Evolutionary conservation across 2,113 vertebrate species (phyloP).

Genomic region (Numenius arquata): DNA sequence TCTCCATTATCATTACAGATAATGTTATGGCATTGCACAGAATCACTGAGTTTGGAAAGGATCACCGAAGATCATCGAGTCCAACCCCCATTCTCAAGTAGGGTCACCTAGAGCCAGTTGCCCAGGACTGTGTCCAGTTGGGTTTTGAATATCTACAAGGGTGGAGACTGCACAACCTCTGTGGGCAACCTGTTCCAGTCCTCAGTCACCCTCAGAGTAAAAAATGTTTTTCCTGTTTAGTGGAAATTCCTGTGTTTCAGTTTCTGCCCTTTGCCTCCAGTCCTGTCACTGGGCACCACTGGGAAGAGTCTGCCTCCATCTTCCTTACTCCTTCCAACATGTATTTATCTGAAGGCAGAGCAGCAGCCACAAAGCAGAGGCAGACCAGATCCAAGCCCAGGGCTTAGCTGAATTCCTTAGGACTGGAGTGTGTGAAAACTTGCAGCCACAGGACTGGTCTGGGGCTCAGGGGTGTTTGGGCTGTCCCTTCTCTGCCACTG

Average conservation of each 20-base stretch:
- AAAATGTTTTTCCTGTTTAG: background rate
- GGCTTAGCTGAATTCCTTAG: background rate
- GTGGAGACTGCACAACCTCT: background rate
- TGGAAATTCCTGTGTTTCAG: background rate
- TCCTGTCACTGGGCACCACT: too few species aligned
- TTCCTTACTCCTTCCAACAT: background rate
- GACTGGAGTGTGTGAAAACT: background rate
- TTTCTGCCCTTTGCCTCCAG: background rate
- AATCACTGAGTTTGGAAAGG: background rate
- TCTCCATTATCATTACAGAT: background rate
- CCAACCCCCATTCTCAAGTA: background rate
- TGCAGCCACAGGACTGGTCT: background rate
- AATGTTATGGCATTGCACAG: background rate
- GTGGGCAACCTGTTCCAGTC: background rate
- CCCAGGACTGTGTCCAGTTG: accelerated
- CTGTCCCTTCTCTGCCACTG: background rate
- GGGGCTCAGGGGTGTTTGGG: background rate
- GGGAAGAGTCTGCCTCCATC: background rate
- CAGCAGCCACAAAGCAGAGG: background rate
- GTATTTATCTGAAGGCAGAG: background rate
- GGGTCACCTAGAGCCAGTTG: background rate
- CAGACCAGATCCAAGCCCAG: background rate
- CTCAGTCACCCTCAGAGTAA: background rate
- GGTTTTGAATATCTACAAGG: background rate
- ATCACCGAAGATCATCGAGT: background rate